phyloP scores from a whole-genome alignment of 1,140 invertebrate genomes.

The Calephelis nemesis region DNA sequence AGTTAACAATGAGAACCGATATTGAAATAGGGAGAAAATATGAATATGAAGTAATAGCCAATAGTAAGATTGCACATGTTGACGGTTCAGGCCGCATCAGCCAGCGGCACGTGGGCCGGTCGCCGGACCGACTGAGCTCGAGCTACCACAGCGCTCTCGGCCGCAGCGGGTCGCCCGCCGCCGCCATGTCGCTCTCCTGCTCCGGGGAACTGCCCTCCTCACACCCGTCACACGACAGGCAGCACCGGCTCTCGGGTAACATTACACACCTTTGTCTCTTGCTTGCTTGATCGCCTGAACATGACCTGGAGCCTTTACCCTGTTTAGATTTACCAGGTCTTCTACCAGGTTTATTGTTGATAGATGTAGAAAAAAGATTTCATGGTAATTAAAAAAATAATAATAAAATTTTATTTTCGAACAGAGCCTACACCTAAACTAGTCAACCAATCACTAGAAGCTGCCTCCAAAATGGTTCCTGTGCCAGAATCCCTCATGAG shows the following conservation, averaged over 20 bases:
- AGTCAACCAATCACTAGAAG: constrained; percentile 85
- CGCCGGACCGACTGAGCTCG: constrained; percentile 85
- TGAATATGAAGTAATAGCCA: too few relatives aligned
- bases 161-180: constrained; percentile 46
- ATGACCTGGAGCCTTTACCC: too few relatives aligned
- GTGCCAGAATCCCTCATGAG: constrained; percentile 92
- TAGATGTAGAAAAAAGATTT: too few relatives aligned
- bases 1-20: too few relatives aligned
- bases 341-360: too few relatives aligned
- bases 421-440: constrained; percentile 45
- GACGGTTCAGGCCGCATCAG: constrained; percentile 56
- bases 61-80: too few relatives aligned
- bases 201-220: constrained; percentile 53
- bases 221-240: constrained; percentile 31
- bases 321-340: too few relatives aligned
- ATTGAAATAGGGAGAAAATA: too few relatives aligned
- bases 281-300: too few relatives aligned
- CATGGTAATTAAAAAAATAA: too few relatives aligned
- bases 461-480: constrained; percentile 90
- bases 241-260: constrained; percentile 35
- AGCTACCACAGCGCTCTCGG: constrained; percentile 81
- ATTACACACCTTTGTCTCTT: background rate
- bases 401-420: too few relatives aligned
- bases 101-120: constrained; percentile 79
- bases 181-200: constrained; percentile 53